These are phyloP conservation scores for Ictalurus furcatus DNA, from an alignment of 2,113 vertebrate species.

Conservation along the genomic window DNA sequence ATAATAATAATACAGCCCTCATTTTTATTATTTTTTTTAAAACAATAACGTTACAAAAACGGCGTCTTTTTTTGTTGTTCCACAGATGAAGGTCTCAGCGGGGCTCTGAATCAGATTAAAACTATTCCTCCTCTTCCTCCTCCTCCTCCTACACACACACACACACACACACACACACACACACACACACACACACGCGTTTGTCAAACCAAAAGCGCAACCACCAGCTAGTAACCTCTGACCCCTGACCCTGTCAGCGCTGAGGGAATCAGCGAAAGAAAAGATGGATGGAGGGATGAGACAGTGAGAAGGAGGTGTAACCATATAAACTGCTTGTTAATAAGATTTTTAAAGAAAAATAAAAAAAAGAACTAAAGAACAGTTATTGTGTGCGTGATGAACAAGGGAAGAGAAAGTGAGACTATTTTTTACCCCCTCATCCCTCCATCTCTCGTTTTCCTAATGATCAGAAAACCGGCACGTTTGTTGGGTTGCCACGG, in stretches of 20 bases:
- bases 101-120: conserved; percentile 72
- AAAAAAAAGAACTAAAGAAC: conserved; percentile 33
- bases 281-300: conserved; percentile 55
- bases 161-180: conserved; percentile 57
- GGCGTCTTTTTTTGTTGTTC: conserved; percentile 63
- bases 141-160: conserved; percentile 9
- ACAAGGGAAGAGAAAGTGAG: conserved; percentile 61
- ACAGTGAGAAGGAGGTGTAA: conserved; percentile 69
- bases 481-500: background rate
- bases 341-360: conserved; percentile 55
- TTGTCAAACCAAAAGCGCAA: conserved; percentile 22
- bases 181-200: conserved; percentile 30
- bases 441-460: conserved; percentile 34
- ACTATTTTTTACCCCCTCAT: conserved; percentile 49
- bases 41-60: conserved; percentile 62
- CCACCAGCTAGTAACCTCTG: conserved; percentile 42
- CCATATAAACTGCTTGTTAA: conserved; percentile 31
- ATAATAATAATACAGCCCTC: conserved; percentile 58
- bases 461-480: background rate
- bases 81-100: conserved; percentile 71
- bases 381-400: conserved; percentile 35
- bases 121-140: conserved; percentile 63
- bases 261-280: conserved; percentile 51
- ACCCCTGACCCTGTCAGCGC: conserved; percentile 42
- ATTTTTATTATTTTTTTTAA: conserved; percentile 45